Base-by-base conservation (phyloP, 1,140 invertebrate species). In the Lepidurus arcticus region DNA sequence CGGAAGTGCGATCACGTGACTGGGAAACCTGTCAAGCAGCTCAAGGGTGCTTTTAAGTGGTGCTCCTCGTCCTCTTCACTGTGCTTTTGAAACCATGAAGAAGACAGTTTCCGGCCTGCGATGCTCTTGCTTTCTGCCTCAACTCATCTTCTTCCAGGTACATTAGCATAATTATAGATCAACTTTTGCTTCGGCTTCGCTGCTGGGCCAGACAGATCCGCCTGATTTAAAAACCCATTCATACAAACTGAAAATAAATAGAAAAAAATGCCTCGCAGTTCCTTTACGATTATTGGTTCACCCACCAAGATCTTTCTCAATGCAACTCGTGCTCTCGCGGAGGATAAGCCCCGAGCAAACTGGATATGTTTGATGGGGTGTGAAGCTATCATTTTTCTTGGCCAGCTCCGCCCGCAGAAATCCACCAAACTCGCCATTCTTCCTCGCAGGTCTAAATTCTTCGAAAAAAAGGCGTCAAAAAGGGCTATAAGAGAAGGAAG, bases 341-440 rank as follows among this genome's bases (percentile, higher is more conserved):
- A 65, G 53, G 53, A 65, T 7, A 65, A n/a, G 16, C 21, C 53
- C 16, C 6, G 53, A 65, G 53, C 53, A 65, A 21, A 65, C 9
- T 65, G 53, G 53, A 9, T 65, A 65, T 65, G 53, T 65, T 65
- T 65, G 53, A 65, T 65, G 53, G 53, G 53, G 53, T 65, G 53
- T 65, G 53, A 65, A 65, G 53, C 53, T 21, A 65, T 65, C 16
- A 65, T 65, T 65, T 65, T 65, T 65, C 53, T 65, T 65, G 16
- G 8, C 34, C 4, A 21, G 53, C 53, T 65, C 21, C 16, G 9
- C 6, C 53, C 53, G 16, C 16, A 65, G 21, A 21, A 65, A 34
- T 34, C 34, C 34, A 34, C 34, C 34, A 34, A 34, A 34, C 34
- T 34, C 34, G 34, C 34, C 34, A 34, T 34, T 34, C 34, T 34